Base-by-base conservation (phyloP, 1,140 invertebrate genomes). In the Sminthurides bifidus region DNA sequence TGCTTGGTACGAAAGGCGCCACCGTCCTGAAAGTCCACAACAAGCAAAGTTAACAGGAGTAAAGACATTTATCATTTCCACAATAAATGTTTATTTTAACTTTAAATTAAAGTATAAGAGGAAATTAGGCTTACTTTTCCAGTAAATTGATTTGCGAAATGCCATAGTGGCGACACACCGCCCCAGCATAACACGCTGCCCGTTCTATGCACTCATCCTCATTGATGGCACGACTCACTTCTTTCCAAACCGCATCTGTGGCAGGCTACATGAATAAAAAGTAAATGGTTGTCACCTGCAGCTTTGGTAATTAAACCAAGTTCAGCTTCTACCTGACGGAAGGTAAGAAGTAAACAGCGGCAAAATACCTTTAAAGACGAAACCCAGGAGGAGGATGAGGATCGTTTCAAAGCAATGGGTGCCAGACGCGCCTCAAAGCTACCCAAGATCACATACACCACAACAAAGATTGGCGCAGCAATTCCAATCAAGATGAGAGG, bases 401-500 rank as follows among this genome's bases (percentile, higher is more conserved):
- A 31, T 2, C 37, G 31, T 8, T 33, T 8, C 1, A n/a, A 35
- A 33, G 46, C 21, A 19, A 62, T 50, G 2, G 60, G 60, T 37
- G 52, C 54, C 27, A 62, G 31, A 31, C 59, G 58, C 0, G 56
- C 53, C 27, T 62, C 60, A 40, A 62, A 59, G 1, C 48, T 35
- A 21, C 60, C 60, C n/a, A 62, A 30, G 30, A 62, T 49, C 15
- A 62, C 60, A 26, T 62, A 62, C 1, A 62, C 17, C 1, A 62
- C 60, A 1, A 62, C 60, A 51, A 62, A 62, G 35, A 62, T 59
- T 0, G 60, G 60, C 3, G 56, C 60, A 35, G 56, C 53, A 30
- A 62, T 59, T 24, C 60, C 60, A 14, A 62, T 58, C 1, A 62
- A 54, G 29, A 62, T 62, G 5, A 62, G 43, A 2, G 60, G 60